These are phyloP conservation scores for Columba livia DNA, from an alignment of 2,113 vertebrate species.

Conservation along the genomic window DNA sequence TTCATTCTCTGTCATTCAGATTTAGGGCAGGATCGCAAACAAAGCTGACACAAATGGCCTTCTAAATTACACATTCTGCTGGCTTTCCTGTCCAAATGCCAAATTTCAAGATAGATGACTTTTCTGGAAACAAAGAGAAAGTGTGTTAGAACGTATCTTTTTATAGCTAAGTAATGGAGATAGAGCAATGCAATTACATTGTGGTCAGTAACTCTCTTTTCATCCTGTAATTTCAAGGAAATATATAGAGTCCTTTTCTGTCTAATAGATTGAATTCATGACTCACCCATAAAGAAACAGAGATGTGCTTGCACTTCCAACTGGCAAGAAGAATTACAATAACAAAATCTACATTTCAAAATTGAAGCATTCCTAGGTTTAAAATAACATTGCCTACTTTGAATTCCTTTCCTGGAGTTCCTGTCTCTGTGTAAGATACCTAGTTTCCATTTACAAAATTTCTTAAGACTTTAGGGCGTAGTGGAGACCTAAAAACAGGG, in stretches of 20 bases:
- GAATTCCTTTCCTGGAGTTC: background rate
- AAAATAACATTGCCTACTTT: background rate
- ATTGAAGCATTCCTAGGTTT: background rate
- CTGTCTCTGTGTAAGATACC: background rate
- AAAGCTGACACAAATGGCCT: conserved; percentile 8
- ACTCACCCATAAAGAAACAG: background rate
- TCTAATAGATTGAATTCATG: background rate
- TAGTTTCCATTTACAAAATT: background rate
- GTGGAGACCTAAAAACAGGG: background rate
- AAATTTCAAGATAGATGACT: background rate
- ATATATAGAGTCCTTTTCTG: background rate
- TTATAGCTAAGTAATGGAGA: conserved; percentile 2
- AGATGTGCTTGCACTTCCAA: background rate
- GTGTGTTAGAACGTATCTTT: background rate
- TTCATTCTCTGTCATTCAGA: background rate
- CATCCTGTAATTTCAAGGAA: background rate
- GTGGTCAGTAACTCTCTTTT: conserved; percentile 11
- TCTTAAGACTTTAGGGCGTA: background rate
- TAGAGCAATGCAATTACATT: conserved; percentile 3
- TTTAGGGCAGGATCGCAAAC: background rate
- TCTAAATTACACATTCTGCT: conserved; percentile 1
- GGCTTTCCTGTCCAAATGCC: background rate
- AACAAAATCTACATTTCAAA: background rate
- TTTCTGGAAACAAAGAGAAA: conserved; percentile 6
- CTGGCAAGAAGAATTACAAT: background rate